Percentiles rank a stretch among this genome's conserved stretches.
Evolutionary conservation across 2,888 invertebrate genomes (phyloP).

Genomic region (Actias luna): DNA sequence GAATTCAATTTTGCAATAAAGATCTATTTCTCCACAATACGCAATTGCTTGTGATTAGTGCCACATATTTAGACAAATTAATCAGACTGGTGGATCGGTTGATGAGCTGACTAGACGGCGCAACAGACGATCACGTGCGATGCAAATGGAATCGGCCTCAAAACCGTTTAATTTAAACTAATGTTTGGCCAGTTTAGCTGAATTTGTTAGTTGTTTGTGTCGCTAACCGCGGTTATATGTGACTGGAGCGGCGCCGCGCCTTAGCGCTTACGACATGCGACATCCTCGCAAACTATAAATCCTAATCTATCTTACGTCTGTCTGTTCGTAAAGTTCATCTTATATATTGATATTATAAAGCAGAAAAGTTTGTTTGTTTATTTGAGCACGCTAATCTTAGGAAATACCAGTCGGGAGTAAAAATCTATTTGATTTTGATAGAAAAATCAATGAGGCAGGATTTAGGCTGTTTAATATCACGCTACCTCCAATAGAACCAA

Average conservation of each 20-base stretch:
- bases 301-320: background rate
- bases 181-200: conserved; percentile 49
- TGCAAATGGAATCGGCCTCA: conserved; percentile 77
- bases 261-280: conserved; percentile 14
- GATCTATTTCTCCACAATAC: conserved; percentile 17
- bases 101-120: conserved; percentile 75
- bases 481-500: too few species aligned
- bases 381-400: too few species aligned
- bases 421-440: too few species aligned
- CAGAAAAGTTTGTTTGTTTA: too few species aligned
- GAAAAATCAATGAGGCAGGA: too few species aligned
- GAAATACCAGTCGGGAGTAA: too few species aligned
- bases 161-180: conserved; percentile 53
- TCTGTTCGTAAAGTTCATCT: background rate
- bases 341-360: too few species aligned
- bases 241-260: too few species aligned
- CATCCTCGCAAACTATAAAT: background rate
- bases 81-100: conserved; percentile 50
- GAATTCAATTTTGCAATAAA: too few species aligned
- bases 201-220: conserved; percentile 27
- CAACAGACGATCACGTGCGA: conserved; percentile 76
- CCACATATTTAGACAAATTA: conserved; percentile 56
- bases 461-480: too few species aligned
- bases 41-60: conserved; percentile 33
- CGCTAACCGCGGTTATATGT: conserved; percentile 14